A percentile compares a stretch with the other conserved stretches of the same genome.
phyloP scores from a whole-genome alignment of 2,113 vertebrate genomes.

The Sapayoa aenigma region DNA sequence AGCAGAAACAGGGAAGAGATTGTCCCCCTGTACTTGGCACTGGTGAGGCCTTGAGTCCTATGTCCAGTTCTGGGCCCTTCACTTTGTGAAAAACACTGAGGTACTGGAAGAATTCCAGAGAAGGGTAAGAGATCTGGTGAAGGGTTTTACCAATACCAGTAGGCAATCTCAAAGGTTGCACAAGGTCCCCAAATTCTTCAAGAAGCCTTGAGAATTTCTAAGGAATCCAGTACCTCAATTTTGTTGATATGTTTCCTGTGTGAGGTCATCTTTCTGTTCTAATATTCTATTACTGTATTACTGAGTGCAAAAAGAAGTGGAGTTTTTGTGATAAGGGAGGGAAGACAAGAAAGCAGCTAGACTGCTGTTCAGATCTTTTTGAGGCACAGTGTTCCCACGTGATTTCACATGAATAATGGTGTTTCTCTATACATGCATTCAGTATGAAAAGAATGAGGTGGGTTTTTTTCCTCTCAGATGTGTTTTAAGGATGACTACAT shows the following conservation, averaged over 20 bases:
- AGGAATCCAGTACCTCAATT: neutral
- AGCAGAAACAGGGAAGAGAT: neutral
- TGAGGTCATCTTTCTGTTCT: neutral
- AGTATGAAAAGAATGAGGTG: neutral
- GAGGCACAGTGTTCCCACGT: neutral
- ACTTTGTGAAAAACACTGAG: neutral
- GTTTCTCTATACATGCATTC: neutral
- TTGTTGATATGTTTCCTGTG: neutral
- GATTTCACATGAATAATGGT: neutral
- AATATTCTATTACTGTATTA: neutral
- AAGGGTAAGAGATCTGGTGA: neutral
- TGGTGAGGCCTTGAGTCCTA: neutral
- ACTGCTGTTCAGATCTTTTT: neutral
- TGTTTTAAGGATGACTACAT: neutral
- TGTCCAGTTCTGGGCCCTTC: neutral
- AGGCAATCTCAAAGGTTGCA: neutral
- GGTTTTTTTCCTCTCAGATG: accelerated
- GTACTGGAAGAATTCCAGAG: neutral
- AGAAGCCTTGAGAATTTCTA: neutral
- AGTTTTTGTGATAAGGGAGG: neutral
- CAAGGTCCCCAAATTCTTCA: neutral
- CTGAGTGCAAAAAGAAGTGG: neutral
- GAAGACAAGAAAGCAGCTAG: neutral
- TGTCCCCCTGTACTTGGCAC: neutral
- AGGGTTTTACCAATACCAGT: neutral